Conservation (phyloP, 2,113 vertebrate genomes). For the Hemiprocne comata region DNA sequence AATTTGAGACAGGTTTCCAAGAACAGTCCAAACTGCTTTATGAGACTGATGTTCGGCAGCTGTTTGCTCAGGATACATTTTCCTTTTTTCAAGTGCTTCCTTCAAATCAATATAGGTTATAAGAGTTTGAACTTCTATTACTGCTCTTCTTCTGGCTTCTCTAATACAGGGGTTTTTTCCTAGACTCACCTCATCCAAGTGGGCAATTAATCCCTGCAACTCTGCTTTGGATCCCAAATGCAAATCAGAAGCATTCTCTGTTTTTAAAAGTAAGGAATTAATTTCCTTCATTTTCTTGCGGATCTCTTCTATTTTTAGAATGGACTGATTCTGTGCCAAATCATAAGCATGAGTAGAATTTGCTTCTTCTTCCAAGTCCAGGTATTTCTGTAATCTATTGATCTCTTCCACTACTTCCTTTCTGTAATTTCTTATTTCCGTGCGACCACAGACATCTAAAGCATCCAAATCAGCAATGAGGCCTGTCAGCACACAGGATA, state of each 20-base stretch:
- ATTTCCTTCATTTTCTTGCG: conserved; percentile 86
- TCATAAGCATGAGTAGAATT: conserved; percentile 86
- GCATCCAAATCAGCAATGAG: conserved; percentile 93
- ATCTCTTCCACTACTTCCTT: conserved; percentile 96
- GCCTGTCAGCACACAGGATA: conserved; percentile 92
- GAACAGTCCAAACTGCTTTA: conserved; percentile 86
- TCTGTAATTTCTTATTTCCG: conserved; percentile 90
- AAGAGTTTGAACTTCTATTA: conserved; percentile 91
- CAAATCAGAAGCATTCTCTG: conserved; percentile 81
- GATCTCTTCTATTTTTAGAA: conserved; percentile 91
- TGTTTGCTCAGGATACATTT: conserved; percentile 63
- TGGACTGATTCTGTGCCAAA: conserved; percentile 91
- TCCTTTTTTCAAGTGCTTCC: conserved; percentile 83
- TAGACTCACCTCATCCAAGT: conserved; percentile 90
- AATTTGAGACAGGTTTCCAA: conserved; percentile 88
- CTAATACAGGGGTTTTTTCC: conserved; percentile 95
- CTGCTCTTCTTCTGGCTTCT: conserved; percentile 91
- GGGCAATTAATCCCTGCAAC: conserved; percentile 88
- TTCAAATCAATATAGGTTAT: conserved; percentile 91
- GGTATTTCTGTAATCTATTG: conserved; percentile 89
- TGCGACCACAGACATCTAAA: conserved; percentile 89
- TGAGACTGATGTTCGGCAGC: conserved; percentile 81
- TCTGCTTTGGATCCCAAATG: conserved; percentile 87
- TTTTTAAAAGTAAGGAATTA: conserved; percentile 81
- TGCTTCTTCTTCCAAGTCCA: conserved; percentile 93